Conservation (phyloP, 92 coral and sea anemone genomes). For the Parazoanthus atlanticus region DNA sequence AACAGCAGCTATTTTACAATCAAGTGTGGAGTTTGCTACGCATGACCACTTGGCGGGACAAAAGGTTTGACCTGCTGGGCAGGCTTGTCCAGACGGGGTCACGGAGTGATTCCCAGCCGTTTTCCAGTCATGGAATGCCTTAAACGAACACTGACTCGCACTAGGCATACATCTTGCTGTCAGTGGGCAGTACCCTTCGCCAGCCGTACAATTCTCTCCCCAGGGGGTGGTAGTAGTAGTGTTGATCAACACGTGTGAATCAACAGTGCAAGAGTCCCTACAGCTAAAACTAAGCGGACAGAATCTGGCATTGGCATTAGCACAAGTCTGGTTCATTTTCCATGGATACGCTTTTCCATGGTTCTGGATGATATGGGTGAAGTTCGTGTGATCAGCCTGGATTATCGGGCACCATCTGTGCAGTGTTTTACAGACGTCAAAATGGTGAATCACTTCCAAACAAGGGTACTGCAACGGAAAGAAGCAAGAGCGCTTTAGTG, state of each 20-base stretch:
- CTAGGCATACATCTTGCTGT: conserved; percentile 39
- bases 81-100: conserved; percentile 10
- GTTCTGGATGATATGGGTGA: background rate
- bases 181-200: conserved; percentile 23
- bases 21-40: background rate
- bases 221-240: conserved; percentile 14
- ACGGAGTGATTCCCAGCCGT: conserved; percentile 27
- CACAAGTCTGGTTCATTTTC: conserved; percentile 23
- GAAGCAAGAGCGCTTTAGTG: background rate
- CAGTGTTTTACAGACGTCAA: background rate
- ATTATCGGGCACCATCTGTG: conserved; percentile 3
- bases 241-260: conserved; percentile 9
- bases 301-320: conserved; percentile 17
- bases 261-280: conserved; percentile 16
- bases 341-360: conserved; percentile 17
- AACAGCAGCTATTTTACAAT: background rate
- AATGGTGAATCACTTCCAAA: background rate
- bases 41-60: conserved; percentile 28
- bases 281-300: conserved; percentile 35
- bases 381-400: background rate
- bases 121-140: conserved; percentile 30
- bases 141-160: conserved; percentile 22
- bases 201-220: conserved; percentile 34
- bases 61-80: conserved; percentile 28
- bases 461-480: conserved; percentile 13